Base-by-base conservation (phyloP, 1,140 invertebrate genomes). In the Campodea augens region DNA sequence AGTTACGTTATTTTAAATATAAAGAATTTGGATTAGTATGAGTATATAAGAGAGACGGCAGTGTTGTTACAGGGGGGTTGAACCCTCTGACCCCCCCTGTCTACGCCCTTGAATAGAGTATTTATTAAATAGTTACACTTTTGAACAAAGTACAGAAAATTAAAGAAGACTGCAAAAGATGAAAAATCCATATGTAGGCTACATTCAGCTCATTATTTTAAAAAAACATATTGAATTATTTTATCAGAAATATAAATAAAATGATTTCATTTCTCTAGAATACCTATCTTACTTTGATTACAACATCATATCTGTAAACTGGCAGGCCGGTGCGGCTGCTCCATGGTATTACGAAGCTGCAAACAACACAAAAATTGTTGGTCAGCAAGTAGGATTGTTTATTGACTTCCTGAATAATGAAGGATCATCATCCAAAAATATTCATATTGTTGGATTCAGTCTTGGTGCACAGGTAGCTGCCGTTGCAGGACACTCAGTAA, bases 401-500 rank as follows among this genome's bases (percentile, higher is more conserved):
- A 43, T 51, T 22, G 47, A 49, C n/a, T 48, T 49, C 27, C 40
- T 51, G 12, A 47, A 49, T 5, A 24, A 40, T 2, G 27, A 49
- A 29, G 49, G 49, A 13, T 24, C 49, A n/a, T 32, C 38, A 1
- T 18, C 47, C 7, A 27, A 13, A 15, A 27, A 41, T 19, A 22
- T 51, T 22, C 47, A 51, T 20, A 15, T 43, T 13, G 22, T 51
- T 10, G 49, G 49, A 41, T 51, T 49, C 43, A 49, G 47, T 21
- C 43, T 51, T 19, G 49, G 49, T n/a, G 49, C 49, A 10, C 49
- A 51, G 23, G 49, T 43, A 4, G 42, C 39, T 22, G 49, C 46
- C 12, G 24, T 38, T 25, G 41, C 46, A 12, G 49, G 46, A 7
- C 24, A 27, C 4, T 20, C 24, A 18, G 7, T 51, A 13, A 49